Percentiles rank a stretch among this genome's conserved stretches.
Conservation (phyloP, 2,797 vertebrate genomes). For the Megalops cyprinoides region DNA sequence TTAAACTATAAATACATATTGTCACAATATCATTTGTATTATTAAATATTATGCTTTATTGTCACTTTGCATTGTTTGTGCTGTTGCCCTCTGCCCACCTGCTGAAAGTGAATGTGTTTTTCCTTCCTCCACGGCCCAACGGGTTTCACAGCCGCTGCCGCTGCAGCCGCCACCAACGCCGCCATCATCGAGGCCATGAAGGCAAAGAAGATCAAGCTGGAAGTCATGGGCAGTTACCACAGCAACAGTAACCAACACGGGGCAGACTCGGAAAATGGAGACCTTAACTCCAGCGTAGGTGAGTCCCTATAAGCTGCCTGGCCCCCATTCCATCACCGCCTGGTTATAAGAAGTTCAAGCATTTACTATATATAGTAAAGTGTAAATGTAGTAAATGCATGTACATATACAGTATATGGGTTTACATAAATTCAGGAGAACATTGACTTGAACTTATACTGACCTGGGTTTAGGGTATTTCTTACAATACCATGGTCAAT, state of each 20-base stretch:
- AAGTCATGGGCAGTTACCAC: conserved; percentile 93
- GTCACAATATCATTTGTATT: too few species aligned
- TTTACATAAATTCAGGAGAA: too few species aligned
- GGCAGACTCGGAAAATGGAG: conserved; percentile 91
- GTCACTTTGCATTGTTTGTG: too few species aligned
- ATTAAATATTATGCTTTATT: too few species aligned
- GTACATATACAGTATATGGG: too few species aligned
- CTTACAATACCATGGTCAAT: too few species aligned
- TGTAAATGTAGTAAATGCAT: neutral
- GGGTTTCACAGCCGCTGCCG: conserved; percentile 83
- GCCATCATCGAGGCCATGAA: conserved; percentile 89
- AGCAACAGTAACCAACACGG: conserved; percentile 87
- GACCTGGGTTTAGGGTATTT: too few species aligned
- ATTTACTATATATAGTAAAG: neutral
- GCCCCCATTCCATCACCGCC: neutral
- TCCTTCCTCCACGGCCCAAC: too few species aligned
- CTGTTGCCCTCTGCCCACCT: too few species aligned
- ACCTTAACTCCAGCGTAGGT: conserved; percentile 91
- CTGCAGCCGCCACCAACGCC: conserved; percentile 80
- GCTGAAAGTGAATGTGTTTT: too few species aligned
- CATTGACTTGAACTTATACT: too few species aligned
- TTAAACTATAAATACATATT: neutral
- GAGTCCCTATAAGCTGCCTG: conserved; percentile 60
- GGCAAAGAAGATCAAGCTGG: conserved; percentile 98
- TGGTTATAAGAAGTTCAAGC: too few species aligned